Evolutionary conservation across 2,797 vertebrate species (phyloP).

Genomic region (Scleropages formosus): DNA sequence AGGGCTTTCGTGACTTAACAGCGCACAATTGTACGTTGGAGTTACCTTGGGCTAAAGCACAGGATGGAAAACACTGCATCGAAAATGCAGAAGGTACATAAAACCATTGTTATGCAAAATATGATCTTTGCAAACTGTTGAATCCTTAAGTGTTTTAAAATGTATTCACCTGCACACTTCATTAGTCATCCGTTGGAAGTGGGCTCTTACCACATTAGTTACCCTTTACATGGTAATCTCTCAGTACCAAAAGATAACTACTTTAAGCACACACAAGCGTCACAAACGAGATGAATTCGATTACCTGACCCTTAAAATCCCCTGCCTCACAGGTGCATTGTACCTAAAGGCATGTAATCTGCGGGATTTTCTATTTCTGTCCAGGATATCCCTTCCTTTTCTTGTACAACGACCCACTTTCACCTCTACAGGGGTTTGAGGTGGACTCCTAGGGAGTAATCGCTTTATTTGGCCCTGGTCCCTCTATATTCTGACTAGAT

Average conservation of each 20-base stretch:
- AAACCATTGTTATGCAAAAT: neutral
- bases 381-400: conserved; percentile 45
- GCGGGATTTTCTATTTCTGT: conserved; percentile 67
- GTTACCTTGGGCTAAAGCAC: neutral
- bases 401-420: conserved; percentile 41
- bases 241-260: conserved; percentile 48
- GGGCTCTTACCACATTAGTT: neutral
- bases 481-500: conserved; percentile 26
- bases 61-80: neutral
- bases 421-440: conserved; percentile 50
- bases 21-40: neutral
- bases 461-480: conserved; percentile 45
- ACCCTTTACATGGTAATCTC: conserved; percentile 15
- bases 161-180: neutral
- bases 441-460: conserved; percentile 53
- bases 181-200: neutral
- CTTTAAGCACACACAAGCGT: conserved; percentile 56
- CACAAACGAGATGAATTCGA: conserved; percentile 57
- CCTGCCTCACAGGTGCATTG: conserved; percentile 29
- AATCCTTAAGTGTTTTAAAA: conserved; percentile 1
- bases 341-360: conserved; percentile 54
- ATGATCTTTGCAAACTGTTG: neutral
- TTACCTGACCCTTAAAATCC: conserved; percentile 34
- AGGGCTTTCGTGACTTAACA: neutral
- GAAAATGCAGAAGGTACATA: neutral